Evolutionary conservation across 2,888 invertebrate species (phyloP).

Genomic region (Choreutis nemorana): DNA sequence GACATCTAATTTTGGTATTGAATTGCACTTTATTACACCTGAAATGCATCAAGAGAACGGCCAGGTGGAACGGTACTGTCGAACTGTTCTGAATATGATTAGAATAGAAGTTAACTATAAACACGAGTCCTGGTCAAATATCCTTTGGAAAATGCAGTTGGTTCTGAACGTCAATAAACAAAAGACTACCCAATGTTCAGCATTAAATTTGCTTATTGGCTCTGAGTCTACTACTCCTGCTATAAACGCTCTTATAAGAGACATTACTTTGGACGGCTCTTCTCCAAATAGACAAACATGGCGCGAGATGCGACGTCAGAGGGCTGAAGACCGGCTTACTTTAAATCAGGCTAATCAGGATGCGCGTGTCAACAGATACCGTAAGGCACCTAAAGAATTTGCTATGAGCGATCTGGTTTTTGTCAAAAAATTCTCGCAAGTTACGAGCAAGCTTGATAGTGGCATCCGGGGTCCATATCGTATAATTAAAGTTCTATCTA

Average conservation of each 20-base stretch:
- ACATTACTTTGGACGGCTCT: not conserved
- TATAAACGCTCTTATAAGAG: not conserved
- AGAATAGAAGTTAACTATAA: slow-evolving; percentile 1
- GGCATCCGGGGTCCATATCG: slow-evolving; percentile 4
- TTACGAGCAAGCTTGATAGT: slow-evolving; percentile 1
- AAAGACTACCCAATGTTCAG: slow-evolving; percentile 1
- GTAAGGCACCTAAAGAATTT: not conserved
- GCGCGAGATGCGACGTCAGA: not conserved
- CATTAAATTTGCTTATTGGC: no score
- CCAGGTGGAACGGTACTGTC: slow-evolving; percentile 5
- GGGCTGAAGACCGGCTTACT: not conserved
- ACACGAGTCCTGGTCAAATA: not conserved
- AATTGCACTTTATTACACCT: slow-evolving; percentile 1
- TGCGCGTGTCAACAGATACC: not conserved
- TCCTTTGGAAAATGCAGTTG: not conserved
- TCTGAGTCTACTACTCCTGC: not conserved
- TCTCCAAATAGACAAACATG: not conserved
- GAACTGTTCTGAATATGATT: slow-evolving; percentile 4
- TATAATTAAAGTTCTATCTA: not conserved
- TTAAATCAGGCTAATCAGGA: not conserved
- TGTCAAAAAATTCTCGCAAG: slow-evolving; percentile 1
- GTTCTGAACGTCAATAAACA: slow-evolving; percentile 1
- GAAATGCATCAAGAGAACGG: slow-evolving; percentile 4
- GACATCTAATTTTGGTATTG: not conserved
- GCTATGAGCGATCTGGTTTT: slow-evolving; percentile 1